These are phyloP conservation scores for Neosilurus hyrtlii DNA, from an alignment of 2,797 vertebrate genomes.

Conservation along the genomic window DNA sequence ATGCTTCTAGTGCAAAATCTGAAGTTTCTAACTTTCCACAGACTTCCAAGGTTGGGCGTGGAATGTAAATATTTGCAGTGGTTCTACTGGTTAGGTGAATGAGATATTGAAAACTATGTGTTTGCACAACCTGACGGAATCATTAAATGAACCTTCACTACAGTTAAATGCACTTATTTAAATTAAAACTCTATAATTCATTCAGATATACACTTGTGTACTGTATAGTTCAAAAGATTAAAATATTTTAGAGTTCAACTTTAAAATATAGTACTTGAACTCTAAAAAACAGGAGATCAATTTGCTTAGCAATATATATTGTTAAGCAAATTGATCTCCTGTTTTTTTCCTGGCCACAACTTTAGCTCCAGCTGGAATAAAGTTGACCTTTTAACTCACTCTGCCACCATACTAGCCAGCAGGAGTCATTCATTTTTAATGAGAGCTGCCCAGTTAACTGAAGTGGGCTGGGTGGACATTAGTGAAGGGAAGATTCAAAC, in stretches of 20 bases:
- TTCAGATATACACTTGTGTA: not conserved
- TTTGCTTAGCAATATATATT: no score
- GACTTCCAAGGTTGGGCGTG: conserved; percentile 31
- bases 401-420: not conserved
- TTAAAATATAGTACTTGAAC: no score
- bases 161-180: not conserved
- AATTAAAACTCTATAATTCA: not conserved
- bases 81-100: conserved; percentile 59
- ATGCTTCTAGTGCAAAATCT: not conserved
- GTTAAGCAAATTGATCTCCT: not conserved
- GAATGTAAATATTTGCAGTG: conserved; percentile 43
- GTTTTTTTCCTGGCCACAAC: not conserved
- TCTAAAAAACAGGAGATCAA: no score
- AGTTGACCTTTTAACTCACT: not conserved
- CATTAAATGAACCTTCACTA: not conserved
- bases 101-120: not conserved
- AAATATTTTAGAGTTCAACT: not conserved
- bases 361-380: not conserved
- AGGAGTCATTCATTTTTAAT: conserved; percentile 19
- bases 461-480: not conserved
- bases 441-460: not conserved
- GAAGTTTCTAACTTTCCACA: not conserved
- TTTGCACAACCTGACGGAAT: not conserved
- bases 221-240: no score
- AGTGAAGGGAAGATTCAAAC: not conserved